Evolutionary conservation across 2,797 vertebrate genomes (phyloP).

Genomic region (Coregonus ussuriensis): DNA sequence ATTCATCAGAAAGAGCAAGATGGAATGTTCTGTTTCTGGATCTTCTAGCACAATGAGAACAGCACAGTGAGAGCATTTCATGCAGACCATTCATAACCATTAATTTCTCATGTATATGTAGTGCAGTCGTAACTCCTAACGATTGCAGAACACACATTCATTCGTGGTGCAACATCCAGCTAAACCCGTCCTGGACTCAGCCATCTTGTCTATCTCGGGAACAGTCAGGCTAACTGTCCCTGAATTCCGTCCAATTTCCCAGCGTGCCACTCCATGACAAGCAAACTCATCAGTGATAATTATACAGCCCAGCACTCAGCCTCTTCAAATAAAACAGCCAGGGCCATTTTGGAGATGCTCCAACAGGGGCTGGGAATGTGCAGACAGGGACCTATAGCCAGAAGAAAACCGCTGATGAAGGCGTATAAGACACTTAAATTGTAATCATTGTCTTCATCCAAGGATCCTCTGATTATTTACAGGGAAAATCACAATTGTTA

Average conservation of each 20-base stretch:
- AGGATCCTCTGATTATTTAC: conserved; percentile 34
- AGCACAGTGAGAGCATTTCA: background rate
- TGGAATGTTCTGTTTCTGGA: background rate
- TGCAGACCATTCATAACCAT: background rate
- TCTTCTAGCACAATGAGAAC: background rate
- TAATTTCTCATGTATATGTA: background rate
- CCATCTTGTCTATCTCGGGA: background rate
- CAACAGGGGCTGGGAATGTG: conserved; percentile 19
- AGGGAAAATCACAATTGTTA: conserved; percentile 34
- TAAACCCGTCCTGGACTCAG: background rate
- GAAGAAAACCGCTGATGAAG: background rate
- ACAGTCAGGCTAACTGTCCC: background rate
- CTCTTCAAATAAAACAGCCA: conserved; percentile 38
- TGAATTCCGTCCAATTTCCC: background rate
- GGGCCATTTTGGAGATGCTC: conserved; percentile 33
- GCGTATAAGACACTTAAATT: conserved; percentile 13
- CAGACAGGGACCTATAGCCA: background rate
- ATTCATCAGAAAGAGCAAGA: no score
- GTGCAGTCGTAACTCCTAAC: background rate
- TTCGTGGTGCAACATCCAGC: background rate
- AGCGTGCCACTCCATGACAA: conserved; percentile 11
- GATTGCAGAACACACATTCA: background rate
- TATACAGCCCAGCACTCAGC: conserved; percentile 31
- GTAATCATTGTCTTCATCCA: conserved; percentile 28
- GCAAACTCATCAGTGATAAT: conserved; percentile 45